These are phyloP conservation scores for Notolabrus celidotus DNA, from an alignment of 2,797 vertebrate genomes.

Conservation along the genomic window DNA sequence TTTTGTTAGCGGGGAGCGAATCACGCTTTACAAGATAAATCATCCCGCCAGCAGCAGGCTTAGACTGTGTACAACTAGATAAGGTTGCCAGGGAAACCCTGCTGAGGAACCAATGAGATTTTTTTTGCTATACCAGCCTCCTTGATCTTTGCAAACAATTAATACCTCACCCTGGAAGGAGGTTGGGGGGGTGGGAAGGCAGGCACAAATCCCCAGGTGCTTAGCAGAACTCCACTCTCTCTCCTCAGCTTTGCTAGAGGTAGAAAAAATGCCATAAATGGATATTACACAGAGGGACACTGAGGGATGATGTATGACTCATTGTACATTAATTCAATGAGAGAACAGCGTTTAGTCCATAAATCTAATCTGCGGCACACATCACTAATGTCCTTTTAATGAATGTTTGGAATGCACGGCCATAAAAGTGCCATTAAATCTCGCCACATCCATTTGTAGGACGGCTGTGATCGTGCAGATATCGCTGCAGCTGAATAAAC, in stretches of 20 bases:
- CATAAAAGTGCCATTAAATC: slow-evolving; percentile 69
- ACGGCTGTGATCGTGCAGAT: slow-evolving; percentile 15
- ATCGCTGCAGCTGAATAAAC: slow-evolving; percentile 36
- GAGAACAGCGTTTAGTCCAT: slow-evolving; percentile 60
- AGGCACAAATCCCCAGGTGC: slow-evolving; percentile 77
- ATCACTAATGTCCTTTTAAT: slow-evolving; percentile 77
- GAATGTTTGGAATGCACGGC: slow-evolving; percentile 72
- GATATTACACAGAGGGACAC: slow-evolving; percentile 61
- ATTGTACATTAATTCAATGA: slow-evolving; percentile 69
- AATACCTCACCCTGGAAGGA: slow-evolving; percentile 73
- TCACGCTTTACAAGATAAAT: slow-evolving; percentile 80
- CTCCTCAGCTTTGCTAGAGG: slow-evolving; percentile 51
- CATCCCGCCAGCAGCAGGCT: slow-evolving; percentile 72
- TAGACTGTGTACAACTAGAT: slow-evolving; percentile 85
- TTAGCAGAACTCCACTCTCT: slow-evolving; percentile 56
- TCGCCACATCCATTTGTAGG: slow-evolving; percentile 52
- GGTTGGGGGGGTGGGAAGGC: slow-evolving; percentile 46
- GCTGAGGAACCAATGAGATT: slow-evolving; percentile 75
- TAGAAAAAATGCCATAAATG: slow-evolving; percentile 57
- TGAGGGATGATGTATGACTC: slow-evolving; percentile 65
- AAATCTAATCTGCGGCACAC: slow-evolving; percentile 63
- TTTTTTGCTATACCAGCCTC: slow-evolving; percentile 53
- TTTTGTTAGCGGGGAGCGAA: slow-evolving; percentile 76
- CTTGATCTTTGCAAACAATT: slow-evolving; percentile 83
- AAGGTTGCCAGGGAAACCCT: slow-evolving; percentile 88